Percentiles rank a stretch among this genome's conserved stretches.
Evolutionary conservation across 2,797 vertebrate genomes (phyloP).

Genomic region (Ara ararauna): DNA sequence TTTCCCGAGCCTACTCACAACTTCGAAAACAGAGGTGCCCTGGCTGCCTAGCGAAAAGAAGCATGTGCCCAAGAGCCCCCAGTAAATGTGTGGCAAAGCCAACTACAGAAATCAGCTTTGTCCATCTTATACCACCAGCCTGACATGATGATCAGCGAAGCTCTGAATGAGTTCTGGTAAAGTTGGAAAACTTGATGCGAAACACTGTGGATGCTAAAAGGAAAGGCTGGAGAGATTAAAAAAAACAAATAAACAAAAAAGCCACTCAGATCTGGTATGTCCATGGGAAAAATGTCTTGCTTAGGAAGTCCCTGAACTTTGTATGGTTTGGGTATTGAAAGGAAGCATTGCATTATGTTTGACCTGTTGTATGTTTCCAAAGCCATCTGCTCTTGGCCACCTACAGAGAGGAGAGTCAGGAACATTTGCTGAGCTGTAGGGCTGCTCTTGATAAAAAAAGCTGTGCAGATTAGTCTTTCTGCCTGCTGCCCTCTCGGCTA

Average conservation of each 20-base stretch:
- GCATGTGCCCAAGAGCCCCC: rapidly evolving
- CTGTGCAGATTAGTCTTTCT: not conserved
- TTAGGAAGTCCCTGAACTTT: not conserved
- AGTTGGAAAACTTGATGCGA: not conserved
- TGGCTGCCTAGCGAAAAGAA: not conserved
- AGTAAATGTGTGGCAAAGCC: not conserved
- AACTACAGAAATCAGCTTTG: not conserved
- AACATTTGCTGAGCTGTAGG: not conserved
- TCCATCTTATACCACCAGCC: not conserved
- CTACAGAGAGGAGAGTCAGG: not conserved
- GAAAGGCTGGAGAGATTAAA: not conserved
- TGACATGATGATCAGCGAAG: not conserved
- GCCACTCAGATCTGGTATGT: rapidly evolving
- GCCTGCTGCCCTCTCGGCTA: not conserved
- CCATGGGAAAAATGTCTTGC: not conserved
- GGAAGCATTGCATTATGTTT: not conserved
- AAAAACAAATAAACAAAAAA: not conserved
- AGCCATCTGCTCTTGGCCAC: not conserved
- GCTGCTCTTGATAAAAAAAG: not conserved
- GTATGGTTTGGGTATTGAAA: not conserved
- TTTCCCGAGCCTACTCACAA: rapidly evolving
- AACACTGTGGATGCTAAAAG: not conserved
- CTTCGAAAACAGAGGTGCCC: not conserved
- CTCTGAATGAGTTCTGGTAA: not conserved
- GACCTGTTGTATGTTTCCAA: not conserved